Base-by-base conservation (phyloP, 2,888 invertebrate species). In the Drosophila prolongata region DNA sequence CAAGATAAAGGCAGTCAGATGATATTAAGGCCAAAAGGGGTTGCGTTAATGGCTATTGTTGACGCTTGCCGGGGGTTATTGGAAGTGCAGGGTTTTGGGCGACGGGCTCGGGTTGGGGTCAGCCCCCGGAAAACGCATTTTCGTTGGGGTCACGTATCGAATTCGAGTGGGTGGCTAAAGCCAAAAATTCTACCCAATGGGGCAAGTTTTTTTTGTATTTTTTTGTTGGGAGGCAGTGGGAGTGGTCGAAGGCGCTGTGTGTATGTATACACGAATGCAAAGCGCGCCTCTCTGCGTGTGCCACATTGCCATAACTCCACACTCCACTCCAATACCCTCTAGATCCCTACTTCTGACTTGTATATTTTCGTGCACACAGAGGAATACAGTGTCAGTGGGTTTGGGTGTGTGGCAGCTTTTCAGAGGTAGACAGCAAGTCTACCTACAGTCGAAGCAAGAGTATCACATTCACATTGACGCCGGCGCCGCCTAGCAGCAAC, bases 201-300 rank as follows among this genome's bases (percentile, higher is more conserved):
- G 52, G 64, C 57, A 59, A 67, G 61, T 53, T 55, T 71, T 71
- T 16, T 66, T 80, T 52, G 54, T 14, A 38, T 9, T 56, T 46
- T 54, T 70, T 71, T 57, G 54, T 40, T 43, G 42, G 34, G 38
- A 11, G 34, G 46, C 34, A 35, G 24, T 47, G 43, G 24, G 19
- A 43, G 37, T 61, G 76, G 43, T 46, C 50, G 60, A 69, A 60
- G 66, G 52, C 47, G 46, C n/a, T 60, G 59, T 85, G 82, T 87
- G 88, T 86, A 75, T 87, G 79, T 85, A 88, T 87, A 84, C 87
- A 84, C 65, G 65, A 89, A 87, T 89, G 85, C 84, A 83, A 89
- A 83, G 81, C 83, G 89, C 78, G 89, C 84, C 87, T 80, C 79
- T 76, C 58, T 77, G 80, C 72, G 72, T 86, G 82, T 85, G 49